phyloP scores from a whole-genome alignment of 1,140 invertebrate genomes.

The Plectrocnemia conspersa region DNA sequence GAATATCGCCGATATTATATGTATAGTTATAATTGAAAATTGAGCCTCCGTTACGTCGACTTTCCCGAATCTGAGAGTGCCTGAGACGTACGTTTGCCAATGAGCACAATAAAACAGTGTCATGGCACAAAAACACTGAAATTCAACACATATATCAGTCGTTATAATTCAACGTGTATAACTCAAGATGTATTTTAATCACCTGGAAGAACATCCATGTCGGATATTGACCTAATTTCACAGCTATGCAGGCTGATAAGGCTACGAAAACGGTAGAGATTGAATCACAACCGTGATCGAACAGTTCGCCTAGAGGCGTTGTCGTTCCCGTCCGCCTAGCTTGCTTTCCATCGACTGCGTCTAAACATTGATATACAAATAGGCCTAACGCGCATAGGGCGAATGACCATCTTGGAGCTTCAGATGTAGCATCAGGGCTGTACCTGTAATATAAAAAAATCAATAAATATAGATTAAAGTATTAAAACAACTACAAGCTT shows the following conservation, averaged over 20 bases:
- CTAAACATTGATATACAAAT: slow-evolving; percentile 97
- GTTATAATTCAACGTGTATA: background rate
- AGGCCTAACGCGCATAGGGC: slow-evolving; percentile 87
- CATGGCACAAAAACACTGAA: slow-evolving; percentile 85
- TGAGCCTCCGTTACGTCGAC: slow-evolving; percentile 99
- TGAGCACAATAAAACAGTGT: slow-evolving; percentile 97
- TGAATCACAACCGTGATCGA: slow-evolving; percentile 99
- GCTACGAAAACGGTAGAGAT: slow-evolving; percentile 95
- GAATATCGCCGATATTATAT: slow-evolving; percentile 81
- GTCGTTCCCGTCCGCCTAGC: slow-evolving; percentile 90
- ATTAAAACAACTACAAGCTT: slow-evolving; percentile 35
- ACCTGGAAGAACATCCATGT: slow-evolving; percentile 91
- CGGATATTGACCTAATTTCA: slow-evolving; percentile 86
- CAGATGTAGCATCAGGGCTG: slow-evolving; percentile 58
- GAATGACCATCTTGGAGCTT: slow-evolving; percentile 90
- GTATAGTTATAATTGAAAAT: slow-evolving; percentile 85
- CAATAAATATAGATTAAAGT: slow-evolving; percentile 30
- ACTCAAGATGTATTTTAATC: slow-evolving; percentile 19
- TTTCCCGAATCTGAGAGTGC: slow-evolving; percentile 86
- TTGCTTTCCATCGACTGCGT: slow-evolving; percentile 99
- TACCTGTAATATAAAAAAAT: slow-evolving; percentile 49
- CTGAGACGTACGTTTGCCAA: slow-evolving; percentile 98
- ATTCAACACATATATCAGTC: slow-evolving; percentile 27
- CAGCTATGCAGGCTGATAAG: slow-evolving; percentile 84
- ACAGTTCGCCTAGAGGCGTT: slow-evolving; percentile 93